phyloP scores from a whole-genome alignment of 2,888 invertebrate species.

The Maniola hyperantus region DNA sequence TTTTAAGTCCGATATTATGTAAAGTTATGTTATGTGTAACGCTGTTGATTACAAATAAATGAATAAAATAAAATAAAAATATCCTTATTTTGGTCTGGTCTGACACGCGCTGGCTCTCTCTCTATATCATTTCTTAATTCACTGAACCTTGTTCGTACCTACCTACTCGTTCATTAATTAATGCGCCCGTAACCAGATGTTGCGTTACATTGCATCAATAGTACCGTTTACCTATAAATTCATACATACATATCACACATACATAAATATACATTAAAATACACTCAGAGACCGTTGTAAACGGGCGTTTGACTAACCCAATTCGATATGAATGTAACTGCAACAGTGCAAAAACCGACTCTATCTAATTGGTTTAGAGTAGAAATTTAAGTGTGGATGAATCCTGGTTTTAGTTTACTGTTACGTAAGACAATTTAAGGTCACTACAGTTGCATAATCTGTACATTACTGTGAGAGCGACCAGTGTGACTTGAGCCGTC shows the following conservation, averaged over 20 bases:
- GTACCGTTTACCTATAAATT: conserved; percentile 39
- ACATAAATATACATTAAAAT: conserved; percentile 43
- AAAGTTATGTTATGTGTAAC: too few relatives aligned
- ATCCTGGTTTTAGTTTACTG: conserved; percentile 57
- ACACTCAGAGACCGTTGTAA: conserved; percentile 46
- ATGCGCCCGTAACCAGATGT: conserved; percentile 28
- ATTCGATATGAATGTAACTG: conserved; percentile 48
- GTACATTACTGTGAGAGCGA: conserved; percentile 52
- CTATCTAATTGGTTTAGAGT: conserved; percentile 31
- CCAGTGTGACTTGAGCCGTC: conserved; percentile 55
- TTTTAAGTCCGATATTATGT: too few relatives aligned
- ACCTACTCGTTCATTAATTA: conserved; percentile 22
- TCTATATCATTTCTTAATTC: conserved; percentile 9
- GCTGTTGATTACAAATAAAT: too few relatives aligned
- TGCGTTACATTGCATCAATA: conserved; percentile 36
- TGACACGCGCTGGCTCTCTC: too few relatives aligned
- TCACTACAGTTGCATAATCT: conserved; percentile 70
- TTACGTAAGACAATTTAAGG: conserved; percentile 77
- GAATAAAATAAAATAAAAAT: too few relatives aligned
- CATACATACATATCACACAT: conserved; percentile 45
- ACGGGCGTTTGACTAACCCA: conserved; percentile 61
- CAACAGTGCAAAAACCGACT: conserved; percentile 40
- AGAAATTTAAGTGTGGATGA: conserved; percentile 37
- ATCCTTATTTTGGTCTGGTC: too few relatives aligned
- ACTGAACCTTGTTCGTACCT: conserved; percentile 8